These are phyloP conservation scores for Helicoverpa armigera DNA, from an alignment of 1,140 invertebrate species.

Conservation along the genomic window DNA sequence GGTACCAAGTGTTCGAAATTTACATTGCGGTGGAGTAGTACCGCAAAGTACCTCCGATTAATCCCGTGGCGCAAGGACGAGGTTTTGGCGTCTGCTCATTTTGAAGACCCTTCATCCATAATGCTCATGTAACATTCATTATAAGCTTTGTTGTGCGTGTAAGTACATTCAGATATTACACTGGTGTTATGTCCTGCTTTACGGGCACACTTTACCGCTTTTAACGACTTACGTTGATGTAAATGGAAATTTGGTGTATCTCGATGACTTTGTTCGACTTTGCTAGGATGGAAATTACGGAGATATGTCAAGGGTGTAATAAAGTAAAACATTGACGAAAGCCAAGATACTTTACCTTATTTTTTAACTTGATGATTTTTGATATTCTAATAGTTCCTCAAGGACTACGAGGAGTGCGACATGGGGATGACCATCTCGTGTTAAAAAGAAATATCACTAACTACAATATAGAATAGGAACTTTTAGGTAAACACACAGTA, in stretches of 20 bases:
- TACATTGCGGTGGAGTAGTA: constrained; percentile 48
- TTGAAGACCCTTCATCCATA: constrained; percentile 54
- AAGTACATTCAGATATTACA: constrained; percentile 56
- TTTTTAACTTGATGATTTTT: too few relatives aligned
- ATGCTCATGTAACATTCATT: constrained; percentile 64
- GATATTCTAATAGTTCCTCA: too few relatives aligned
- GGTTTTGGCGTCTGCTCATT: constrained; percentile 53
- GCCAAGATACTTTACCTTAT: too few relatives aligned
- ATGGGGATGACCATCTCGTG: too few relatives aligned
- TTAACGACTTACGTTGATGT: constrained; percentile 40
- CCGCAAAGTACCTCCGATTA: constrained; percentile 46
- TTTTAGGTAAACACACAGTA: background rate
- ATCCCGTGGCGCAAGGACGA: constrained; percentile 44
- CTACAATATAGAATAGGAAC: too few relatives aligned
- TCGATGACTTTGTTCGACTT: constrained; percentile 31
- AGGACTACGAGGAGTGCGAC: too few relatives aligned
- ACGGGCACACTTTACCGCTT: constrained; percentile 37
- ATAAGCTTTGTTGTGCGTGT: constrained; percentile 52
- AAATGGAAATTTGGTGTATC: constrained; percentile 30
- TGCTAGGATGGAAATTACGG: background rate
- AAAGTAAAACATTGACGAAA: too few relatives aligned
- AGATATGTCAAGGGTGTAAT: background rate
- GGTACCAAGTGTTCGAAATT: constrained; percentile 47
- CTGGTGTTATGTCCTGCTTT: constrained; percentile 47
- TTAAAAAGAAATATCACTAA: too few relatives aligned